Conservation (phyloP, 2,888 invertebrate genomes). For the Nymphalis urticae region DNA sequence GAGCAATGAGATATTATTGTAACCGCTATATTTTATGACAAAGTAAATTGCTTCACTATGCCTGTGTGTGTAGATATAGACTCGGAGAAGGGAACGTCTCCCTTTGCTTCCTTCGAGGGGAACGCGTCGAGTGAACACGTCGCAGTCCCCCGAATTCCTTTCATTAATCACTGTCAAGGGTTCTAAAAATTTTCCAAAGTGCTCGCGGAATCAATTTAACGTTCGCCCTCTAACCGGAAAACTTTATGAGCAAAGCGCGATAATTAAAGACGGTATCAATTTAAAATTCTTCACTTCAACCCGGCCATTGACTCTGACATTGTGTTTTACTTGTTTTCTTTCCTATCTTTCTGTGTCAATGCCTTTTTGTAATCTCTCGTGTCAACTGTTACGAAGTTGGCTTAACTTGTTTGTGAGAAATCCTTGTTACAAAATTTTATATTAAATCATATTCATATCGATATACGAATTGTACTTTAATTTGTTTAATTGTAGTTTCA, state of each 20-base stretch:
- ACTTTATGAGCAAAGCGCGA: slow-evolving; percentile 56
- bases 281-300: slow-evolving; percentile 49
- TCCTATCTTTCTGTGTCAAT: slow-evolving; percentile 40
- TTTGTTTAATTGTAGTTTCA: neutral
- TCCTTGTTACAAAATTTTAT: neutral
- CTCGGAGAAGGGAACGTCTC: slow-evolving; percentile 46
- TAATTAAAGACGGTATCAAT: slow-evolving; percentile 76
- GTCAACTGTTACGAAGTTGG: slow-evolving; percentile 20
- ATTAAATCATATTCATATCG: neutral
- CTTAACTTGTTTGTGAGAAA: slow-evolving; percentile 4
- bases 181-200: slow-evolving; percentile 72
- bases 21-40: slow-evolving; percentile 65
- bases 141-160: slow-evolving; percentile 69
- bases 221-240: slow-evolving; percentile 65
- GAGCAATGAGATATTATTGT: slow-evolving; percentile 50
- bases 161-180: slow-evolving; percentile 79
- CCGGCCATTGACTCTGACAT: slow-evolving; percentile 44
- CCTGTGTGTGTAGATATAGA: slow-evolving; percentile 32
- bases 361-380: slow-evolving; percentile 33
- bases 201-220: slow-evolving; percentile 77
- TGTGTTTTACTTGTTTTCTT: slow-evolving; percentile 46
- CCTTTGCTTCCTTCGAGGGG: slow-evolving; percentile 64
- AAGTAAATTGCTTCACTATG: slow-evolving; percentile 56
- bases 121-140: slow-evolving; percentile 55
- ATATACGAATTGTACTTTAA: neutral